Conservation (phyloP, 1,140 invertebrate genomes). For the Himalopsyche phryganea region DNA sequence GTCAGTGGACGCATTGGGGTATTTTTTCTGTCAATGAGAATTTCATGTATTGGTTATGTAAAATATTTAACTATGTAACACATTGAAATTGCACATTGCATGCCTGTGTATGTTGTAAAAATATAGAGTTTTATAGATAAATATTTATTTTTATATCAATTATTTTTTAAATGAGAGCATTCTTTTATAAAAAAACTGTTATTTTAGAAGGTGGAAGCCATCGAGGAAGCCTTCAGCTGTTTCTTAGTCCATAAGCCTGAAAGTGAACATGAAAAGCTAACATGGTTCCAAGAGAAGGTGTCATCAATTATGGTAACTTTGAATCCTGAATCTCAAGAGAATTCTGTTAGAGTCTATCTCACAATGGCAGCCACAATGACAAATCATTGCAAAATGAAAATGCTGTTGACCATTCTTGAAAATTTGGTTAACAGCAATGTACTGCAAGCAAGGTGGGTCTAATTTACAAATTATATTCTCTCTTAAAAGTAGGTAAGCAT, state of each 20-base stretch:
- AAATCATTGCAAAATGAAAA: constrained; percentile 67
- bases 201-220: constrained; percentile 72
- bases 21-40: too few species aligned
- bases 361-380: constrained; percentile 63
- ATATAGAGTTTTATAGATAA: too few species aligned
- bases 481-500: too few species aligned
- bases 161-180: too few species aligned
- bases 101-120: too few species aligned
- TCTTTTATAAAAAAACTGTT: too few species aligned
- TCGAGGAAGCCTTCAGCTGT: constrained; percentile 84
- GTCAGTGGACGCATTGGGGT: too few species aligned
- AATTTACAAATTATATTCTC: too few species aligned
- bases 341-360: constrained; percentile 67
- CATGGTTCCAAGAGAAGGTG: constrained; percentile 62
- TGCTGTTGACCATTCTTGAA: constrained; percentile 70
- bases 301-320: constrained; percentile 50
- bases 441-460: constrained; percentile 58
- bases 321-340: constrained; percentile 67
- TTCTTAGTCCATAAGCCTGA: constrained; percentile 73
- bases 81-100: too few species aligned
- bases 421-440: constrained; percentile 66
- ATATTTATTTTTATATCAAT: too few species aligned
- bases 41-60: too few species aligned
- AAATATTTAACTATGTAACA: too few species aligned
- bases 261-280: constrained; percentile 62